Evolutionary conservation across 2,888 invertebrate genomes (phyloP).

Genomic region (Cryptophagus acutangulus): DNA sequence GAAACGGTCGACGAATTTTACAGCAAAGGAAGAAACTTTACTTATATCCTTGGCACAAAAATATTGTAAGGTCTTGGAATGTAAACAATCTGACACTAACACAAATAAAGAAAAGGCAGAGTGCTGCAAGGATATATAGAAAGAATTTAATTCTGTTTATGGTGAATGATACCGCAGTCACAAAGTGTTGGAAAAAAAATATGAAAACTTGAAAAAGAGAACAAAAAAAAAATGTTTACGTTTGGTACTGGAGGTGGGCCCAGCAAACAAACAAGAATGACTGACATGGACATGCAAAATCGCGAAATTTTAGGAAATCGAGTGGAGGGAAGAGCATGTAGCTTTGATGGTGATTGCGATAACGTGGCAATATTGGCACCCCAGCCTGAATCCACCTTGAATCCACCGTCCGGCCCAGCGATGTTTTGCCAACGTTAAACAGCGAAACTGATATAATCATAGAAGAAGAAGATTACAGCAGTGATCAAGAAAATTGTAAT

Average conservation of each 20-base stretch:
- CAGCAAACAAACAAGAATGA: neutral
- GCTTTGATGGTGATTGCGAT: neutral
- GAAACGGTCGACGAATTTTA: neutral
- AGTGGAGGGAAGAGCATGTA: neutral
- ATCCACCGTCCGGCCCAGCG: too few relatives aligned
- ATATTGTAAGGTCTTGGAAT: slow-evolving; percentile 1
- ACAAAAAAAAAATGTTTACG: neutral
- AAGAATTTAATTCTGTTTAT: neutral
- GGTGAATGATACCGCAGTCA: neutral
- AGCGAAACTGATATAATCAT: neutral
- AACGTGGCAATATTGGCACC: too few relatives aligned
- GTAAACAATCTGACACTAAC: slow-evolving; percentile 1
- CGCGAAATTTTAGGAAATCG: neutral
- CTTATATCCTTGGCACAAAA: slow-evolving; percentile 1
- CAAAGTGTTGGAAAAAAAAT: slow-evolving; percentile 1
- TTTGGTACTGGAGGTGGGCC: slow-evolving; percentile 1
- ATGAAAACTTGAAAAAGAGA: neutral
- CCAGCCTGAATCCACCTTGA: too few relatives aligned
- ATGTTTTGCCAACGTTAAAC: neutral
- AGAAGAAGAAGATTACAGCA: neutral
- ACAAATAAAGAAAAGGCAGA: too few relatives aligned
- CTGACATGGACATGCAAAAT: neutral
- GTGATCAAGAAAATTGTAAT: neutral
- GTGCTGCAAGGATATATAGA: neutral
- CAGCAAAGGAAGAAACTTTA: neutral